Percentiles rank a stretch among this genome's conserved stretches.
Conservation (phyloP, 2,888 invertebrate species). For the Drepana falcataria region DNA sequence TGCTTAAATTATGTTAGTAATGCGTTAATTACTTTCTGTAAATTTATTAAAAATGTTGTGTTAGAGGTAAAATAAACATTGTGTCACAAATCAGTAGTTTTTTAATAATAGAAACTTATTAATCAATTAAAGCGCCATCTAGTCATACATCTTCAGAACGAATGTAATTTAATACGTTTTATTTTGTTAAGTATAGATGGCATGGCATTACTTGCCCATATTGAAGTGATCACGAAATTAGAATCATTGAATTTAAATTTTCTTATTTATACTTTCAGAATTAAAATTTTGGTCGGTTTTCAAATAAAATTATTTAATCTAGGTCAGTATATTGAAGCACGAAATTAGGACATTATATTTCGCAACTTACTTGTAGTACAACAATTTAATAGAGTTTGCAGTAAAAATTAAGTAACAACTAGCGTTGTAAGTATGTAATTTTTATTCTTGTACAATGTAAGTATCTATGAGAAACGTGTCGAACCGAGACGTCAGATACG, state of each 20-base stretch:
- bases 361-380: not conserved
- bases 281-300: not conserved
- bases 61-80: slow-evolving; percentile 61
- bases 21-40: slow-evolving; percentile 37
- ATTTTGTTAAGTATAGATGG: not conserved
- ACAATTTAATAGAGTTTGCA: not conserved
- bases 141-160: not conserved
- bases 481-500: slow-evolving; percentile 62
- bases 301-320: not conserved
- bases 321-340: not conserved
- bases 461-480: slow-evolving; percentile 49
- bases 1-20: slow-evolving; percentile 37
- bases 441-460: slow-evolving; percentile 28
- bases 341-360: not conserved
- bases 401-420: not conserved
- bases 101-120: not conserved
- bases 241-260: not conserved
- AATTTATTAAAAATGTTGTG: slow-evolving; percentile 51
- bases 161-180: not conserved
- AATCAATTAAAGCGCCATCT: not conserved
- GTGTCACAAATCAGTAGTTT: slow-evolving; percentile 42
- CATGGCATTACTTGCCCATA: not conserved
- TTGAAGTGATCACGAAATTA: not conserved
- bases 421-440: not conserved
- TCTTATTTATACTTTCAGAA: not conserved